Evolutionary conservation across 2,888 invertebrate genomes (phyloP).

Genomic region (Caenorhabditis sp.): DNA sequence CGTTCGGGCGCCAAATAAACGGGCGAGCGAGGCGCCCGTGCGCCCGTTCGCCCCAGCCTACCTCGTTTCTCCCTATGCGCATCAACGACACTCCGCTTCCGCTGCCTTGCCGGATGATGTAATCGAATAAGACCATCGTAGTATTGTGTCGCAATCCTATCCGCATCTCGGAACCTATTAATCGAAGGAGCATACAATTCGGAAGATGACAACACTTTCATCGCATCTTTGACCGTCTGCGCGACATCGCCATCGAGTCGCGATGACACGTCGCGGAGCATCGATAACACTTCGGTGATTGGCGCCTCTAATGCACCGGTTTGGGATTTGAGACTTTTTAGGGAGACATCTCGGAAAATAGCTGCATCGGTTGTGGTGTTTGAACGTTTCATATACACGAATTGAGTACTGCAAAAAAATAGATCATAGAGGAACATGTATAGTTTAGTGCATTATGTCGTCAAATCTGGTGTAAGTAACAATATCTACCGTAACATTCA

Average conservation of each 20-base stretch:
- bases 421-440: background rate
- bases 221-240: constrained; percentile 49
- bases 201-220: constrained; percentile 58
- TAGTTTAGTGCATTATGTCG: too few species aligned
- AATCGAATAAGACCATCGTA: constrained; percentile 68
- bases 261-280: constrained; percentile 56
- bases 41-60: too few species aligned
- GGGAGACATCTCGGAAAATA: constrained; percentile 62
- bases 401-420: constrained; percentile 60
- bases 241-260: constrained; percentile 53
- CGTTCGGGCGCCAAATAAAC: too few species aligned
- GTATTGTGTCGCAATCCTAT: constrained; percentile 68
- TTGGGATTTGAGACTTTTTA: constrained; percentile 61
- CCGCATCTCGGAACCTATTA: constrained; percentile 65
- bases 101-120: constrained; percentile 66
- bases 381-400: constrained; percentile 69
- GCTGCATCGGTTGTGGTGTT: constrained; percentile 50
- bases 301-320: constrained; percentile 66
- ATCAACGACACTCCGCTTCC: constrained; percentile 68
- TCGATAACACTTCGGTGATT: constrained; percentile 64
- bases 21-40: too few species aligned
- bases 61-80: constrained; percentile 65
- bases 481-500: too few species aligned
- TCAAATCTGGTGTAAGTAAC: too few species aligned
- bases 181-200: constrained; percentile 68